Evolutionary conservation across 1,140 invertebrate species (phyloP).

Genomic region (Lepidotrigona ventralis): DNA sequence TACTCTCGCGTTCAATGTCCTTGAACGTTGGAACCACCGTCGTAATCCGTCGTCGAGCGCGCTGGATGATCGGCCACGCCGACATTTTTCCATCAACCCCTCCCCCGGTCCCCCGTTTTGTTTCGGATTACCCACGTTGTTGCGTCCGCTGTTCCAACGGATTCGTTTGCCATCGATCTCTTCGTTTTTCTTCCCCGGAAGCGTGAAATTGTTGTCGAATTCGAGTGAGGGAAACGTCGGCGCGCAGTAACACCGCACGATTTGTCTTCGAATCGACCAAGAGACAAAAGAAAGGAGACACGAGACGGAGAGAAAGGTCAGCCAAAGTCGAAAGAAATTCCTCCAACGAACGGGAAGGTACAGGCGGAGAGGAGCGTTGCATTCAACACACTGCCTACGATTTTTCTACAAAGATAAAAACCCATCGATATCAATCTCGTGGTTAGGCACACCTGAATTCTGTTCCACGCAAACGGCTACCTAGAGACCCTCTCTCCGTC

Average conservation of each 20-base stretch:
- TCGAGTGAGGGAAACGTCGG: not conserved
- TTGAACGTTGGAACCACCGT: conserved; percentile 25
- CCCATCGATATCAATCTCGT: conserved; percentile 49
- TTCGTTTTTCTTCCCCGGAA: not conserved
- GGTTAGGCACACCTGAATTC: conserved; percentile 53
- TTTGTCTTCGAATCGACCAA: not conserved
- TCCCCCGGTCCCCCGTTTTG: not conserved
- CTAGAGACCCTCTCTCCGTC: conserved; percentile 11
- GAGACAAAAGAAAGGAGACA: not conserved
- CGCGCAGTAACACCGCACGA: not conserved
- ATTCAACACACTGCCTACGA: conserved; percentile 19
- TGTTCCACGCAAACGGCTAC: conserved; percentile 16
- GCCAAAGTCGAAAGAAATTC: not conserved
- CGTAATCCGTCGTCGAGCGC: conserved; percentile 38
- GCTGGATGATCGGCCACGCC: not conserved
- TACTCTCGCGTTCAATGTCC: conserved; percentile 21
- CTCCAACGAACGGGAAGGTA: not conserved
- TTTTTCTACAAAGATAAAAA: conserved; percentile 33
- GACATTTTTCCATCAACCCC: not conserved
- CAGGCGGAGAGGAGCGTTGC: not conserved
- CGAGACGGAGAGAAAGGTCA: not conserved
- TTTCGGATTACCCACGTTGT: not conserved
- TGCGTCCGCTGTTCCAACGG: not conserved
- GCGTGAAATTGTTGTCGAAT: not conserved
- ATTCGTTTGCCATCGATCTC: conserved; percentile 13